These are phyloP conservation scores for Brenthis hecate DNA, from an alignment of 2,888 invertebrate genomes.

Conservation along the genomic window DNA sequence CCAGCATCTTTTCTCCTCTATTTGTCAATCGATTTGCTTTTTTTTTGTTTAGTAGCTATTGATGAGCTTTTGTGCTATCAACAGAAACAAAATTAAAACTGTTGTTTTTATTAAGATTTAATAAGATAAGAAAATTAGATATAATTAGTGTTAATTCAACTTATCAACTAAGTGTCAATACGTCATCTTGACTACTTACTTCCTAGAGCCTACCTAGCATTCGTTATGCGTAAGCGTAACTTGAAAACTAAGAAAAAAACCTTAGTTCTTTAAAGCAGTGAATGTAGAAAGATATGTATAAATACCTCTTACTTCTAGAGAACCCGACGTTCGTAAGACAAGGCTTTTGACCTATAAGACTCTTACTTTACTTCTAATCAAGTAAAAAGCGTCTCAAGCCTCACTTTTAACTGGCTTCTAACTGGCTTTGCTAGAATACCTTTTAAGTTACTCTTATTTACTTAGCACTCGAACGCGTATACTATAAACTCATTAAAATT, in stretches of 20 bases:
- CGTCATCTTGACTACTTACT: too few relatives aligned
- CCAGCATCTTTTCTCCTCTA: too few relatives aligned
- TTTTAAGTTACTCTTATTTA: conserved; percentile 13
- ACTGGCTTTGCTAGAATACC: conserved; percentile 22
- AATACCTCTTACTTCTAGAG: conserved; percentile 1
- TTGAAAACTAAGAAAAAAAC: background rate
- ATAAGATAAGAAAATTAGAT: too few relatives aligned
- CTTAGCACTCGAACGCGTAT: background rate
- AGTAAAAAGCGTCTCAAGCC: conserved; percentile 30
- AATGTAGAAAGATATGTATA: conserved; percentile 2
- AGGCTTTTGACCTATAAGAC: conserved; percentile 30
- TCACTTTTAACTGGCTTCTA: conserved; percentile 27
- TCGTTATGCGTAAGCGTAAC: too few relatives aligned
- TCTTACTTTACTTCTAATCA: conserved; percentile 31
- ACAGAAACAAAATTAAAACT: too few relatives aligned
- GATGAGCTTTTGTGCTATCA: too few relatives aligned
- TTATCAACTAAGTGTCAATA: too few relatives aligned
- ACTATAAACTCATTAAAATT: background rate
- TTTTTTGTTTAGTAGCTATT: too few relatives aligned
- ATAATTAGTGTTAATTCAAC: too few relatives aligned
- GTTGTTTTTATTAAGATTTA: too few relatives aligned
- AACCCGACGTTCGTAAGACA: conserved; percentile 11
- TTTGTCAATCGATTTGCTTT: too few relatives aligned
- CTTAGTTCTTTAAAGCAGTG: conserved; percentile 4
- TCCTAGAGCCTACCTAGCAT: too few relatives aligned